These are phyloP conservation scores for Phoenoteleia sp. DNA, from an alignment of 2,888 invertebrate genomes.

Conservation along the genomic window DNA sequence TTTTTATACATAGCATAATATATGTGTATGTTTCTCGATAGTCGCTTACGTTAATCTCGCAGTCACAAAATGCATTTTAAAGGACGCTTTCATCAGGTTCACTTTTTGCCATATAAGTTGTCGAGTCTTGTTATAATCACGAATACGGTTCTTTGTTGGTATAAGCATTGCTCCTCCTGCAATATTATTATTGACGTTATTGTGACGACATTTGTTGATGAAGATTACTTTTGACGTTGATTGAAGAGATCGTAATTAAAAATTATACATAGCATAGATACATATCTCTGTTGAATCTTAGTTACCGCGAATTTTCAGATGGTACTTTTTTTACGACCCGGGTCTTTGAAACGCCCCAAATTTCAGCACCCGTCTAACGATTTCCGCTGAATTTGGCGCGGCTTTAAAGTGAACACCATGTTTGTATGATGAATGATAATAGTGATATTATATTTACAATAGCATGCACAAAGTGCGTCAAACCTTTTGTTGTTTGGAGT, in stretches of 20 bases:
- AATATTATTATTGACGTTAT: constrained; percentile 61
- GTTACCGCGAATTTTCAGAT: constrained; percentile 42
- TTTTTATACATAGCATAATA: constrained; percentile 68
- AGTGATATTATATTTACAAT: constrained; percentile 49
- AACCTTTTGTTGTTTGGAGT: constrained; percentile 47
- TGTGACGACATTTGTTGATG: constrained; percentile 53
- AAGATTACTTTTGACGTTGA: constrained; percentile 45
- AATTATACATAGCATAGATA: constrained; percentile 64
- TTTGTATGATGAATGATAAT: constrained; percentile 22
- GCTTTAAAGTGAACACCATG: constrained; percentile 12
- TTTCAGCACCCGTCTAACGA: background rate
- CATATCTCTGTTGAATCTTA: constrained; percentile 71
- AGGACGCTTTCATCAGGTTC: constrained; percentile 76
- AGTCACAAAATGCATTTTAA: constrained; percentile 83
- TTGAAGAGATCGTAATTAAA: constrained; percentile 63
- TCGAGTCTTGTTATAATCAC: constrained; percentile 33
- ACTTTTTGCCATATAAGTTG: constrained; percentile 53
- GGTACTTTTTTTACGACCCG: constrained; percentile 8
- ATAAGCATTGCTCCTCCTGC: constrained; percentile 25
- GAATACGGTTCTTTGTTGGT: constrained; percentile 47
- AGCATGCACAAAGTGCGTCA: constrained; percentile 20
- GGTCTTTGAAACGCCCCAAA: background rate
- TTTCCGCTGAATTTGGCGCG: constrained; percentile 16
- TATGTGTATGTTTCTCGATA: constrained; percentile 46
- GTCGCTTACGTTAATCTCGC: constrained; percentile 77